A percentile compares a stretch with the other conserved stretches of the same genome.
Conservation (phyloP, 92 coral and sea anemone species). For the Nematostella vectensis region DNA sequence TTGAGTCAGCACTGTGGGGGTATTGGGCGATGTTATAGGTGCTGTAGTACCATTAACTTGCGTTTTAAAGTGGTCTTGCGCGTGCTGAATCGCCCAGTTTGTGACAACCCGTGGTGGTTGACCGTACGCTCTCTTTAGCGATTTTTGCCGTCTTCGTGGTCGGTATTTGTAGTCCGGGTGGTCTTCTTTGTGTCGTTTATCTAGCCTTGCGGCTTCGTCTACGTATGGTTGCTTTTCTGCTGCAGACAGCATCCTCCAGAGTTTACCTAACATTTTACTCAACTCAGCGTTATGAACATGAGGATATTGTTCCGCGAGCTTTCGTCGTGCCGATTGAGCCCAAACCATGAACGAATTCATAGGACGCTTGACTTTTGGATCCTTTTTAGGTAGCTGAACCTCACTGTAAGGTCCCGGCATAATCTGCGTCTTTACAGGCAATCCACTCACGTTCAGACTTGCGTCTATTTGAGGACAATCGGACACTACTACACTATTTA, state of each 20-base stretch:
- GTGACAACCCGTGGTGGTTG: slow-evolving; percentile 71
- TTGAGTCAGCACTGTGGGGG: slow-evolving; percentile 57
- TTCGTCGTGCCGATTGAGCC: slow-evolving; percentile 96
- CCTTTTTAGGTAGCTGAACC: slow-evolving; percentile 89
- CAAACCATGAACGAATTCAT: slow-evolving; percentile 99
- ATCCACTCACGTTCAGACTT: slow-evolving; percentile 59
- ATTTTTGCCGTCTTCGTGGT: slow-evolving; percentile 86
- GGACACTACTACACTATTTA: slow-evolving; percentile 65
- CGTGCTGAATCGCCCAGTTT: slow-evolving; percentile 47
- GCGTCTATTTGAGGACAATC: slow-evolving; percentile 79
- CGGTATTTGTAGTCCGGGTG: slow-evolving; percentile 95
- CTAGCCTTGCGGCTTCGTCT: slow-evolving; percentile 97
- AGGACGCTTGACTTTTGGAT: slow-evolving; percentile 85
- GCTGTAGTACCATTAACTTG: slow-evolving; percentile 64
- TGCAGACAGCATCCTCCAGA: slow-evolving; percentile 97
- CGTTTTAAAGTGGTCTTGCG: slow-evolving; percentile 46
- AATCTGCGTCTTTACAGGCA: slow-evolving; percentile 76
- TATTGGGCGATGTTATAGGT: slow-evolving; percentile 57
- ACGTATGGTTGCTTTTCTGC: slow-evolving; percentile 98
- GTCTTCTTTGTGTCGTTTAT: slow-evolving; percentile 96
- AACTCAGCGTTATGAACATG: slow-evolving; percentile 99
- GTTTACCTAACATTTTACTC: slow-evolving; percentile 98
- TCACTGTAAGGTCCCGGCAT: slow-evolving; percentile 93
- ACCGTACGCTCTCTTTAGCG: slow-evolving; percentile 89
- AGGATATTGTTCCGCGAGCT: slow-evolving; percentile 98